phyloP scores from a whole-genome alignment of 2,797 vertebrate species.

The Labeo calbasu region DNA sequence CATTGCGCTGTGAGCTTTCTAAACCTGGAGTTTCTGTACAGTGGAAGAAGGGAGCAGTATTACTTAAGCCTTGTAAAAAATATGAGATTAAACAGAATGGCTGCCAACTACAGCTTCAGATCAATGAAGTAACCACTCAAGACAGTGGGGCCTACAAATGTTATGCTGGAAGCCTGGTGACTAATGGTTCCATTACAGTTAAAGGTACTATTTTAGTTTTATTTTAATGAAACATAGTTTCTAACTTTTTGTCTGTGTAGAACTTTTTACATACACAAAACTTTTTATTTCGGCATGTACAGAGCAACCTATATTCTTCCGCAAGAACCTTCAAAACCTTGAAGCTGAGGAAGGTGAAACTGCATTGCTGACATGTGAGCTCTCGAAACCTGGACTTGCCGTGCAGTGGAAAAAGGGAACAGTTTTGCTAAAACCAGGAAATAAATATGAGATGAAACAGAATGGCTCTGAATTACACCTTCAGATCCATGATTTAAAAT shows the following conservation, averaged over 20 bases:
- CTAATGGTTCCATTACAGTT: constrained; percentile 51
- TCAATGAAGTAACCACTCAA: constrained; percentile 77
- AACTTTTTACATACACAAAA: constrained; percentile 19
- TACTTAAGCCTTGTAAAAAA: constrained; percentile 73
- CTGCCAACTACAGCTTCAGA: constrained; percentile 74
- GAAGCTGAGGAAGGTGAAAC: constrained; percentile 80
- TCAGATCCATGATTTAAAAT: constrained; percentile 52
- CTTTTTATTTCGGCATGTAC: not conserved
- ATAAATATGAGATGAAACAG: constrained; percentile 51
- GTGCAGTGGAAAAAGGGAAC: constrained; percentile 83
- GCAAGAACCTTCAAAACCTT: constrained; percentile 72
- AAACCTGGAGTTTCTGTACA: constrained; percentile 63
- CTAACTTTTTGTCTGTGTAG: not conserved
- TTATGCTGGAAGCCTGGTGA: constrained; percentile 64
- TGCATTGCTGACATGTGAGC: constrained; percentile 79
- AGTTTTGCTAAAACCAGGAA: constrained; percentile 75
- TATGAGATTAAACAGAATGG: constrained; percentile 75
- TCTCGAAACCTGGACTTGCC: constrained; percentile 73
- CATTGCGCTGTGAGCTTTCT: constrained; percentile 74
- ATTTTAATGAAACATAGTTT: constrained; percentile 24
- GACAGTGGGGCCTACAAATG: constrained; percentile 86
- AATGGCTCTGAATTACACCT: constrained; percentile 53
- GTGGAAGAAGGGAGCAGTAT: constrained; percentile 79
- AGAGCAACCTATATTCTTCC: constrained; percentile 51
- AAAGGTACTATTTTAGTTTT: constrained; percentile 34